Percentiles rank a stretch among this genome's conserved stretches.
phyloP scores from a whole-genome alignment of 2,888 invertebrate species.

The Harpagoxenus sublaevis region DNA sequence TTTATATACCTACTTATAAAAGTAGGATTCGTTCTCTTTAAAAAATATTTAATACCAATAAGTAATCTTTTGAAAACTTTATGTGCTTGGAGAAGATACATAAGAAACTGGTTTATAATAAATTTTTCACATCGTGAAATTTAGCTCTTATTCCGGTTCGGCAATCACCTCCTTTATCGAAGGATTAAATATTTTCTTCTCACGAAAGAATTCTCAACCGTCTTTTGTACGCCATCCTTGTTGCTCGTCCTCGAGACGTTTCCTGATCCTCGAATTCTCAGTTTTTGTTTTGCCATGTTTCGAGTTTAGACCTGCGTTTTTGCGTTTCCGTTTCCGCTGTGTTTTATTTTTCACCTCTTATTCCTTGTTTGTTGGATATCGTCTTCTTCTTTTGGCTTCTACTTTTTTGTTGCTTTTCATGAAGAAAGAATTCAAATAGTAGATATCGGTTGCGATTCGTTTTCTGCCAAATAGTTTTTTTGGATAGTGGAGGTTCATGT shows the following conservation, averaged over 20 bases:
- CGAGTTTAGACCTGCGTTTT: conserved; percentile 55
- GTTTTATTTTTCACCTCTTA: conserved; percentile 38
- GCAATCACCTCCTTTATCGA: conserved; percentile 49
- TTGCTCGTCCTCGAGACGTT: conserved; percentile 59
- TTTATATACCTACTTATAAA: background rate
- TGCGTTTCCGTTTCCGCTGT: conserved; percentile 45
- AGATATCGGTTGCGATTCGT: conserved; percentile 24
- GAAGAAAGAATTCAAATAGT: conserved; percentile 55
- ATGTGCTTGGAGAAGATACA: background rate
- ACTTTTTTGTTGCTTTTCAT: conserved; percentile 47
- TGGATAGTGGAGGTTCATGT: conserved; percentile 43
- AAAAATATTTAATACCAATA: conserved; percentile 1
- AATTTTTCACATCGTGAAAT: conserved; percentile 52
- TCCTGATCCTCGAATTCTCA: conserved; percentile 55
- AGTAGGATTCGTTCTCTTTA: background rate
- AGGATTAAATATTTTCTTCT: conserved; percentile 68
- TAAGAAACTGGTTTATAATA: conserved; percentile 8
- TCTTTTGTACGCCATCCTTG: conserved; percentile 56
- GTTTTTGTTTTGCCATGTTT: conserved; percentile 67
- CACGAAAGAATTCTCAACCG: conserved; percentile 25
- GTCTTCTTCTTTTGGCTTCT: background rate
- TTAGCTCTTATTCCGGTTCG: conserved; percentile 9
- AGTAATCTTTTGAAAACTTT: conserved; percentile 23
- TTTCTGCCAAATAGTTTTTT: conserved; percentile 59
- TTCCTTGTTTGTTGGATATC: background rate